Evolutionary conservation across 2,888 invertebrate species (phyloP).

Genomic region (Chymomyza amoena): DNA sequence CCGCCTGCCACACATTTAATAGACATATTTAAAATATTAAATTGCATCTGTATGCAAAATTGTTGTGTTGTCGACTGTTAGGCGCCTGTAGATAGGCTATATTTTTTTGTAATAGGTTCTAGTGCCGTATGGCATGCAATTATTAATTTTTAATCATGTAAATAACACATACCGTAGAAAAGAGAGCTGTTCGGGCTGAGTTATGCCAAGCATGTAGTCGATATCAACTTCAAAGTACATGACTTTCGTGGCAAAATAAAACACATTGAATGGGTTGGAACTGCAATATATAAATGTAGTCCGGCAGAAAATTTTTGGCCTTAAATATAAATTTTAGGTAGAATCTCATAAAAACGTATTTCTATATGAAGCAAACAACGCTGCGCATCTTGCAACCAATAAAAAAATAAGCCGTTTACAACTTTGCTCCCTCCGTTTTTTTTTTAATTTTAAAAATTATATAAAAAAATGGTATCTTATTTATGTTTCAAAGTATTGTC

Average conservation of each 20-base stretch:
- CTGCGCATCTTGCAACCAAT: too few relatives aligned
- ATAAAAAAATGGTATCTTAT: too few relatives aligned
- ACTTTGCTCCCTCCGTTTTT: too few relatives aligned
- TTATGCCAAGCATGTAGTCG: conserved; percentile 5
- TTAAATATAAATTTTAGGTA: too few relatives aligned
- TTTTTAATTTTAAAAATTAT: too few relatives aligned
- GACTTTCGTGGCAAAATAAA: conserved; percentile 50
- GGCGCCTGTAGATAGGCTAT: conserved; percentile 30
- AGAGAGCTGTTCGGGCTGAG: neutral
- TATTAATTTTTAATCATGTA: conserved; percentile 70
- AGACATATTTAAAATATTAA: conserved; percentile 73
- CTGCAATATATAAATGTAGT: too few relatives aligned
- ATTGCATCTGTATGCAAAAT: conserved; percentile 63
- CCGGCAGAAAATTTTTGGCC: too few relatives aligned
- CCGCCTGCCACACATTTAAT: conserved; percentile 43
- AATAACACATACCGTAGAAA: conserved; percentile 47
- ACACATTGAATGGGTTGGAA: too few relatives aligned
- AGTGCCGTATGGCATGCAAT: conserved; percentile 45
- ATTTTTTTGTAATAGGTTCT: conserved; percentile 14
- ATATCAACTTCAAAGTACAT: conserved; percentile 56
- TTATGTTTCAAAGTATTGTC: too few relatives aligned
- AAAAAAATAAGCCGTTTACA: too few relatives aligned
- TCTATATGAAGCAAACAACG: too few relatives aligned
- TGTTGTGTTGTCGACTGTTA: conserved; percentile 37
- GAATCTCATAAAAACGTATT: too few relatives aligned